A percentile compares a stretch with the other conserved stretches of the same genome.
Conservation (phyloP, 2,113 vertebrate species). For the Ctenodactylus gundi region DNA sequence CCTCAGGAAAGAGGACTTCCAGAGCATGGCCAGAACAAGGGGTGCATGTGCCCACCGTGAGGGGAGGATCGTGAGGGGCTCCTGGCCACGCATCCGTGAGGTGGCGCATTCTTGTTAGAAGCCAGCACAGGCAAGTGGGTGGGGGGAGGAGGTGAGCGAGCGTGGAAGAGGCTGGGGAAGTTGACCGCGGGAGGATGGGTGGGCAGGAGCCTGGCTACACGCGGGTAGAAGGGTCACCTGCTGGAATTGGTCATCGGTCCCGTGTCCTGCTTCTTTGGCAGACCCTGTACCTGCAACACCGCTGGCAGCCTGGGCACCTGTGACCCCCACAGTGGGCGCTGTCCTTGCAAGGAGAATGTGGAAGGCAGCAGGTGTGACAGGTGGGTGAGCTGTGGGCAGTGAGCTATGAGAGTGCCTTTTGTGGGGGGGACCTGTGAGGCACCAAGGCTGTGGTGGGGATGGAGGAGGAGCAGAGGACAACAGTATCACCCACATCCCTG, state of each 20-base stretch:
- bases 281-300: slow-evolving; percentile 88
- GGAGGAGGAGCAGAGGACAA: neutral
- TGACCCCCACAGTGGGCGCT: slow-evolving; percentile 87
- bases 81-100: too few relatives aligned
- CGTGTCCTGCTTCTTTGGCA: slow-evolving; percentile 61
- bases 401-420: neutral
- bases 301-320: slow-evolving; percentile 88
- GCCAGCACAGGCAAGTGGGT: neutral
- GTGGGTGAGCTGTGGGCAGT: slow-evolving; percentile 57
- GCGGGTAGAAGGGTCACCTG: neutral
- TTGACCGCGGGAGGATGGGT: neutral
- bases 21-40: too few relatives aligned
- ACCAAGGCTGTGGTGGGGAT: too few relatives aligned
- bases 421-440: neutral
- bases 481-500: neutral
- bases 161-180: neutral
- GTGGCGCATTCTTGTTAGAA: too few relatives aligned
- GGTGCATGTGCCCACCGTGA: too few relatives aligned
- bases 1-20: too few relatives aligned
- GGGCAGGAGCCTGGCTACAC: accelerated
- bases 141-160: too few relatives aligned
- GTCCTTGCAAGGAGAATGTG: slow-evolving; percentile 90
- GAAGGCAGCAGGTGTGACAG: slow-evolving; percentile 92
- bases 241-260: neutral
- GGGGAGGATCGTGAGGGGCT: too few relatives aligned